Conservation (phyloP, 2,113 vertebrate species). For the Synodontis membranacea region DNA sequence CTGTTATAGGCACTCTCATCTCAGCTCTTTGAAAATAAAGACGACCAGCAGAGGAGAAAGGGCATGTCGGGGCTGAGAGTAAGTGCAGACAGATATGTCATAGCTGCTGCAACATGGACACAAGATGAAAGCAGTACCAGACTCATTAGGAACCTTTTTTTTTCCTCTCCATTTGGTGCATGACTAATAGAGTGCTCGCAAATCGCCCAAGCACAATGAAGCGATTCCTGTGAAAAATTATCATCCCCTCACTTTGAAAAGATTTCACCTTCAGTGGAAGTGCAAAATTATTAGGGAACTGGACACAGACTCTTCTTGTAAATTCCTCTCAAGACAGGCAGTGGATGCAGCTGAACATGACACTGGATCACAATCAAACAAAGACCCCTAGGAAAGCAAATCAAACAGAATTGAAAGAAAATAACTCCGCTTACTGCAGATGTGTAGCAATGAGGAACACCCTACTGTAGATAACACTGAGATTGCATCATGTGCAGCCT, state of each 20-base stretch:
- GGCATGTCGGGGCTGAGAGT: conserved; percentile 20
- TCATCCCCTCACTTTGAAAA: conserved; percentile 39
- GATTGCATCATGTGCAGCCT: not conserved
- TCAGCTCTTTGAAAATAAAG: conserved; percentile 42
- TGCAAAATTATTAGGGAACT: conserved; percentile 46
- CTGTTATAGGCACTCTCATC: conserved; percentile 33
- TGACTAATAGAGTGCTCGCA: conserved; percentile 49
- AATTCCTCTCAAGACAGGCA: conserved; percentile 42
- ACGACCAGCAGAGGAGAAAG: conserved; percentile 32
- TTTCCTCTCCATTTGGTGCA: conserved; percentile 36
- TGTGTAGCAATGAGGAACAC: not conserved
- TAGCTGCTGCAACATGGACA: conserved; percentile 38
- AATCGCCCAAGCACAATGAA: conserved; percentile 49
- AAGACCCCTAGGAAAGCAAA: conserved; percentile 11
- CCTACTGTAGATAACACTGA: not conserved
- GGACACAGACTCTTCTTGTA: conserved; percentile 37
- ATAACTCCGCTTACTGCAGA: conserved; percentile 11
- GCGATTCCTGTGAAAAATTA: conserved; percentile 43
- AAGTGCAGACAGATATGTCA: conserved; percentile 48
- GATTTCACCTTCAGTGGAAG: conserved; percentile 32
- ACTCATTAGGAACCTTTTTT: conserved; percentile 48
- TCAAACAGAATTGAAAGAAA: conserved; percentile 22
- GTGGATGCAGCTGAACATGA: conserved; percentile 38
- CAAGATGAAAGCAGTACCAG: conserved; percentile 40
- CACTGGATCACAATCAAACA: conserved; percentile 40